Evolutionary conservation across 2,113 vertebrate genomes (phyloP), one percentile per base, ranked within the genome.

Genomic region (Microcebus jonahi): DNA sequence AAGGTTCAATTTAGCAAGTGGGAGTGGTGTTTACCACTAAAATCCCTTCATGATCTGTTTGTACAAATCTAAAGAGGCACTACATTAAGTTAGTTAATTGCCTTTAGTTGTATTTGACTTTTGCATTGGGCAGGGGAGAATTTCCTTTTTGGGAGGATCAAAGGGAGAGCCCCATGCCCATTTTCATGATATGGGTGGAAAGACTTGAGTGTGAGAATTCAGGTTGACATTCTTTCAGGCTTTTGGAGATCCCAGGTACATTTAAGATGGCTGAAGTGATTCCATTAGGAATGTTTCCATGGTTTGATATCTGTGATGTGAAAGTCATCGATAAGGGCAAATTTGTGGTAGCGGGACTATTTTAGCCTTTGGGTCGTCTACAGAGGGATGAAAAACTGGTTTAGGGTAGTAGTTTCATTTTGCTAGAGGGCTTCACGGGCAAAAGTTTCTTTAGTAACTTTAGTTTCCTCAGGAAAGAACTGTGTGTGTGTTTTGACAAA

Each of bases 1-100:
- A 81, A 63, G 39, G 29, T 91, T 97, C 50, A 96, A 34, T 80
- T 96, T 89, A 95, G 53, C 61, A 89, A 45, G 23, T 63, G 36
- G 61, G 11, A 36, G 45, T 94, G 21, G 18, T 91, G 67, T 85
- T 81, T 92, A 85, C 34, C 12, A 68, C 68, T 83, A 59, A 92
- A 63, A 68, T 71, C 63, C 29, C 59, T 84, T 88, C 3, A 23
- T 57, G 53, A 89, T 87, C 8, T 75, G 1, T 42, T 82, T 92
- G 15, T 45, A 77, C 17, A 90, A 53, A 63, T 90, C 6, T 48
- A 31, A 83, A 87, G 76, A 94, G 75, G 17, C 15, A 65, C 45
- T 67, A 6, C 70, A 61, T 59, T 87, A 96, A 71, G 31, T 91
- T 61, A 50, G 42, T 39, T 59, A 68, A 39, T 80, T 90, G 31